Conservation (phyloP, 2,113 vertebrate genomes). For the Typhlomys cinereus region DNA sequence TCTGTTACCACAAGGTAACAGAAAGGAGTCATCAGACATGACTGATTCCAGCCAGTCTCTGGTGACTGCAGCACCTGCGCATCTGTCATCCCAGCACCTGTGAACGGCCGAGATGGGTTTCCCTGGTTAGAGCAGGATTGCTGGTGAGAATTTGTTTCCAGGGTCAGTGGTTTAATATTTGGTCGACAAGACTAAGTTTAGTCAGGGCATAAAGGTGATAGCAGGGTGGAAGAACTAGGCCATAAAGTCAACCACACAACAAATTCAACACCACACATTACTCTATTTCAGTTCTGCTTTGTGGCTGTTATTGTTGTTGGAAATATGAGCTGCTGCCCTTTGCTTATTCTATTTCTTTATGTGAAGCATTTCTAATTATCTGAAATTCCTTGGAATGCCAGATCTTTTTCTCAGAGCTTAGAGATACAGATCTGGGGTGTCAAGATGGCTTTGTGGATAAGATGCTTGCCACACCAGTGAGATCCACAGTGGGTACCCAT, state of each 20-base stretch:
- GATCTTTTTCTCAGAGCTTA: not conserved
- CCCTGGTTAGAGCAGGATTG: not conserved
- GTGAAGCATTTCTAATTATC: not conserved
- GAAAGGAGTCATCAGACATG: rapidly evolving
- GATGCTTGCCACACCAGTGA: too few relatives aligned
- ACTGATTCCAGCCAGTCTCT: rapidly evolving
- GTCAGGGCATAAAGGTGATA: not conserved
- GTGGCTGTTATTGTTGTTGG: not conserved
- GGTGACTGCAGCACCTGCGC: not conserved
- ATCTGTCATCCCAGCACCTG: not conserved
- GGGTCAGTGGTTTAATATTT: not conserved
- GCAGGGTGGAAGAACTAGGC: rapidly evolving
- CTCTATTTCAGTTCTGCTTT: not conserved
- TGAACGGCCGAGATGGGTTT: not conserved
- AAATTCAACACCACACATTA: rapidly evolving
- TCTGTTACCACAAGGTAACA: not conserved
- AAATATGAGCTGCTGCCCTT: not conserved
- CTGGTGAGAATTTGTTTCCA: not conserved
- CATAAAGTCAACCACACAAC: rapidly evolving
- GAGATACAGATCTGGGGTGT: not conserved
- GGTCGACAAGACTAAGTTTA: not conserved
- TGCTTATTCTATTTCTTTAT: not conserved
- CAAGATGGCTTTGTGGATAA: too few relatives aligned
- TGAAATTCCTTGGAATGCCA: not conserved
- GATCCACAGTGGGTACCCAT: too few relatives aligned